A percentile compares a stretch with the other conserved stretches of the same genome.
These are phyloP conservation scores for Palythoa grandis DNA, from an alignment of 92 coral and sea anemone genomes.

Conservation along the genomic window DNA sequence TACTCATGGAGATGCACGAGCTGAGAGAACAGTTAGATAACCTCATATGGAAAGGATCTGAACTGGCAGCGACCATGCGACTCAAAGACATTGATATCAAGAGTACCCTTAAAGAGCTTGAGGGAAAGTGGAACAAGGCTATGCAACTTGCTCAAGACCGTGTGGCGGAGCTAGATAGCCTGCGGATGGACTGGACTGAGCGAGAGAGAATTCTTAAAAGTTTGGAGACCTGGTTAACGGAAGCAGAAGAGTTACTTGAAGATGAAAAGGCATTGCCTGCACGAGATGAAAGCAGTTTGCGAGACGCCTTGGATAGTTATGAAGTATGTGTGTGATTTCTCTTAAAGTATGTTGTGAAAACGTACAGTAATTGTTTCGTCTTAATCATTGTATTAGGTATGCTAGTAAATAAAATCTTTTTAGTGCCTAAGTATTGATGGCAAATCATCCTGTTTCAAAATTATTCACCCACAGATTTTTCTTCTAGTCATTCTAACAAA, in stretches of 20 bases:
- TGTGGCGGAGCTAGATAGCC: constrained; percentile 69
- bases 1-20: constrained; percentile 80
- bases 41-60: constrained; percentile 97
- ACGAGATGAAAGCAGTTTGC: constrained; percentile 73
- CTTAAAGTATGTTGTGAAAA: background rate
- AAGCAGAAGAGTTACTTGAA: constrained; percentile 77
- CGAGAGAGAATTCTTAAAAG: constrained; percentile 70
- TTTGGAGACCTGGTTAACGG: constrained; percentile 74
- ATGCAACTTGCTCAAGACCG: constrained; percentile 74
- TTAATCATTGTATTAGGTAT: no score
- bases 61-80: constrained; percentile 89
- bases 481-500: no score
- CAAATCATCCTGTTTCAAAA: no score
- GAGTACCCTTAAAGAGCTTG: constrained; percentile 84
- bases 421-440: no score
- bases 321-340: constrained; percentile 60
- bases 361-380: background rate
- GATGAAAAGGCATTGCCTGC: constrained; percentile 67
- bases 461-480: no score
- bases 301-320: constrained; percentile 73
- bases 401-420: no score
- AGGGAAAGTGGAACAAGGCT: constrained; percentile 84
- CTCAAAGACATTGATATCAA: constrained; percentile 88
- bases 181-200: constrained; percentile 81
- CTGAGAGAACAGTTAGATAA: constrained; percentile 82